Conservation (phyloP, 2,113 vertebrate species). For the Seriola quinqueradiata region DNA sequence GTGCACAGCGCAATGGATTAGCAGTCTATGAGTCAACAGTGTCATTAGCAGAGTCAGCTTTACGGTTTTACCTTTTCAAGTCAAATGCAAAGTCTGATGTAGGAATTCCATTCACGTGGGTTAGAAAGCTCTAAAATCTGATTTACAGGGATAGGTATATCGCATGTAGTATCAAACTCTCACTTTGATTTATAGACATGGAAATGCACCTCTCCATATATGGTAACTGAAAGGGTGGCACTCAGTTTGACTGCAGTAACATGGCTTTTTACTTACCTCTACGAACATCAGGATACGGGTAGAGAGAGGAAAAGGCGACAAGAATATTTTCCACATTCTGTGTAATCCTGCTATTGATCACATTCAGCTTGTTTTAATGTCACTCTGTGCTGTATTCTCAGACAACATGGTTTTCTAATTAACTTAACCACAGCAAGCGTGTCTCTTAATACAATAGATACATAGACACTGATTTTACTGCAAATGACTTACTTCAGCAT, state of each 20-base stretch:
- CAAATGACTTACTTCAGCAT: background rate
- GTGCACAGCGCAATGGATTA: background rate
- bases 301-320: no score
- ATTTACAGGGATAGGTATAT: background rate
- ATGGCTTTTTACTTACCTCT: background rate
- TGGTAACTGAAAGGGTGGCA: background rate
- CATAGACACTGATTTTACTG: background rate
- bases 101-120: background rate
- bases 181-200: background rate
- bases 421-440: no score
- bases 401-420: background rate
- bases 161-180: background rate
- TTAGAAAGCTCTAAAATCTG: background rate
- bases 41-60: slow-evolving; percentile 10
- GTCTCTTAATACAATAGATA: no score
- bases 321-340: background rate
- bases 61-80: slow-evolving; percentile 1
- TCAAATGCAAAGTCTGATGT: background rate
- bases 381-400: background rate
- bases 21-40: background rate
- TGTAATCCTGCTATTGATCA: background rate
- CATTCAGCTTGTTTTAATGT: background rate
- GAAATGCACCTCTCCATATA: background rate
- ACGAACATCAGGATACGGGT: no score
- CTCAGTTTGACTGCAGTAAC: background rate